Evolutionary conservation across 2,797 vertebrate genomes (phyloP).

Genomic region (Thamnophis elegans): DNA sequence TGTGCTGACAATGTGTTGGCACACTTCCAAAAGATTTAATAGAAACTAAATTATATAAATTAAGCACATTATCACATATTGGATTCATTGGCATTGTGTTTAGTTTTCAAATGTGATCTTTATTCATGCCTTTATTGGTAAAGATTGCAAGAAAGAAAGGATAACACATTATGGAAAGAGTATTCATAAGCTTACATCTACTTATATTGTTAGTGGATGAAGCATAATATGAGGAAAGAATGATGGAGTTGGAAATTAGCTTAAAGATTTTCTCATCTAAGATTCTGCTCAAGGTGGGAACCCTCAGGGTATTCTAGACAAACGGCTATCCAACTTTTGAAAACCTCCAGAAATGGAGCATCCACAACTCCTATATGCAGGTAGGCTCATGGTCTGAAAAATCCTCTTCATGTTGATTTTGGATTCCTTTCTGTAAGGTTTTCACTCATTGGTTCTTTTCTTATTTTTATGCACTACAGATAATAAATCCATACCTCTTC

Average conservation of each 20-base stretch:
- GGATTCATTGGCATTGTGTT: background rate
- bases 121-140: background rate
- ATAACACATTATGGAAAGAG: background rate
- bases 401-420: background rate
- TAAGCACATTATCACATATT: background rate
- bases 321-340: background rate
- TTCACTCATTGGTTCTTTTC: background rate
- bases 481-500: background rate
- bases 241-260: background rate
- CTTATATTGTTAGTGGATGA: background rate
- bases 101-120: background rate
- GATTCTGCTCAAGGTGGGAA: background rate
- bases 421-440: background rate
- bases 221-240: background rate
- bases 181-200: background rate
- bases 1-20: slow-evolving; percentile 31
- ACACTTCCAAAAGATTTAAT: slow-evolving; percentile 24
- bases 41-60: slow-evolving; percentile 57
- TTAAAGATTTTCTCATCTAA: background rate
- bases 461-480: background rate
- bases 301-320: background rate
- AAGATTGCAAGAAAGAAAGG: background rate
- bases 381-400: background rate
- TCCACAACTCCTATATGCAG: background rate
- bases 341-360: background rate